Evolutionary conservation across 2,797 vertebrate genomes (phyloP), one percentile per base, ranked within the genome.

Genomic region (Zenarchopterus dispar): DNA sequence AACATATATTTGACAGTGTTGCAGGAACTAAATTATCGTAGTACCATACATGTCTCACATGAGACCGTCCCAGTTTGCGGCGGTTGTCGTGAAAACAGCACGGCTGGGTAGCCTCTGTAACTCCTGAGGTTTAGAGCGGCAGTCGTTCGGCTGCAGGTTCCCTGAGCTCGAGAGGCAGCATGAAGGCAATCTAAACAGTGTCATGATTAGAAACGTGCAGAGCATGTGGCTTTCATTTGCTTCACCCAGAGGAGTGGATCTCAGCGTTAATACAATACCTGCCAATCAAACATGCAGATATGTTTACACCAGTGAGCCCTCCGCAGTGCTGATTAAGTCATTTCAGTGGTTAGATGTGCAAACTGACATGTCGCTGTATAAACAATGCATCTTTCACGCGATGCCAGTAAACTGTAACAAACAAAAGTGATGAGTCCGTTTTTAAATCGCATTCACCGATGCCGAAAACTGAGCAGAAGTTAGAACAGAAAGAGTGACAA

Each of bases 191-290:
- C 83, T 84, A 90, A 90, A 90, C 86, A 89, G 80, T 75, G 64
- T 79, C 55, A 10, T 77, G 84, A 88, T 88, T 87, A 74, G 83
- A 90, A 90, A 88, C 62, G 73, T 67, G 85, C 75, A 18, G 50
- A 56, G 52, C 91, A 91, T 91, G 84, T 91, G 92, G 86, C 68
- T 90, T 89, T 81, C 62, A 85, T 92, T 90, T 86, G 74, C 65
- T 51, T 42, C 70, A 85, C 59, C 46, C 78, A 51, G 76, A 76
- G 66, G 72, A 77, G 72, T 54, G 10, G 59, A 69, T 67, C 69
- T 78, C 65, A 56, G 51, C 21, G 1, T 80, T 73, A 72, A 53
- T 61, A 75, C 70, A 23, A 42, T 0, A 56, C 52, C 78, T 85
- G 83, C 75, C 87, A 86, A 77, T 90, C 85, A 87, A 80, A 83